These are phyloP conservation scores for Willisornis vidua DNA, from an alignment of 2,113 vertebrate genomes.

Conservation along the genomic window DNA sequence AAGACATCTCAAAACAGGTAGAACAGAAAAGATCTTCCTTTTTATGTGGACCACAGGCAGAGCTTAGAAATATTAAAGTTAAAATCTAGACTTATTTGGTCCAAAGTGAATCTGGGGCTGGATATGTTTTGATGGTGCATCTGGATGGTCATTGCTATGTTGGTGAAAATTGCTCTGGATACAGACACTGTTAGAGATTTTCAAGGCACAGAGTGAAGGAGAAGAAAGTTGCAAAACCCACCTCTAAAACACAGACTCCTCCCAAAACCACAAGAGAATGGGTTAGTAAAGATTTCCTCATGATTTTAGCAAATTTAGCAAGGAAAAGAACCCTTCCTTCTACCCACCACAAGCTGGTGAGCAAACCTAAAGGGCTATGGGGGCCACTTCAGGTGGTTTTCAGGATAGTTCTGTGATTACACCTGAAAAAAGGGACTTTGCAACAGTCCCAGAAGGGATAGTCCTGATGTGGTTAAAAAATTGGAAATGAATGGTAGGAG, in stretches of 20 bases:
- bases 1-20: neutral
- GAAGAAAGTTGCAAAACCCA: neutral
- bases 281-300: neutral
- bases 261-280: neutral
- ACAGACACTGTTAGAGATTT: accelerated
- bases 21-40: neutral
- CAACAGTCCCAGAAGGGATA: neutral
- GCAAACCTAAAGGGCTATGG: neutral
- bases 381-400: neutral
- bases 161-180: neutral
- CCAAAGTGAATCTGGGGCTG: neutral
- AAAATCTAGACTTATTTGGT: neutral
- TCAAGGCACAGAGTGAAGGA: neutral
- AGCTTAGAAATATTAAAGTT: neutral
- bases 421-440: neutral
- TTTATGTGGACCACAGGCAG: neutral
- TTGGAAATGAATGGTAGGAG: neutral
- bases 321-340: neutral
- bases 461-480: neutral
- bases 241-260: neutral
- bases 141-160: neutral
- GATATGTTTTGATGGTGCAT: neutral
- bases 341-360: neutral
- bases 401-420: neutral
- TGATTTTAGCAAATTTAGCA: neutral